phyloP scores from a whole-genome alignment of 2,797 vertebrate genomes.

The Trichosurus vulpecula region DNA sequence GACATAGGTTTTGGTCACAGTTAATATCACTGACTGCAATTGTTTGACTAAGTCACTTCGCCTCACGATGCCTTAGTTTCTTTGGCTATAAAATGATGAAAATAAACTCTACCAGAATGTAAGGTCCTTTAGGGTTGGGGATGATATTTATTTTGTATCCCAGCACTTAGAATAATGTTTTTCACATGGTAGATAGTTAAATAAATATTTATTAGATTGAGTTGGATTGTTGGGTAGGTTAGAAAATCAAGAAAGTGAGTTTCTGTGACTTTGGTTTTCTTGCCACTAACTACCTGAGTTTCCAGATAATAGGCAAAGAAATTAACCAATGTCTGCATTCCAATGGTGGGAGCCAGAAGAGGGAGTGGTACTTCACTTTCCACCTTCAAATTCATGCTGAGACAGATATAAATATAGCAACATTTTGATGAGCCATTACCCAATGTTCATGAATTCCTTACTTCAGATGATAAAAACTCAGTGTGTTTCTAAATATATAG shows the following conservation, averaged over 20 bases:
- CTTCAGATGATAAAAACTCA: background rate
- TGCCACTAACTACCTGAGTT: conserved; percentile 19
- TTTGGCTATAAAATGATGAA: conserved; percentile 37
- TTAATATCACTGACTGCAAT: conserved; percentile 8
- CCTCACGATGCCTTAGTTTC: conserved; percentile 24
- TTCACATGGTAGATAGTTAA: background rate
- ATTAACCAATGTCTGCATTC: background rate
- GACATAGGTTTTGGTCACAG: background rate
- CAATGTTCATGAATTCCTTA: background rate
- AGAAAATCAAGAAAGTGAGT: background rate
- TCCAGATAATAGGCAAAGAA: conserved; percentile 45
- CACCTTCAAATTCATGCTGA: background rate
- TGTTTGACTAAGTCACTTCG: background rate
- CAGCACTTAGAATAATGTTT: background rate
- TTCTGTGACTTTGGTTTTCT: conserved; percentile 50
- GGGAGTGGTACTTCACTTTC: conserved; percentile 9
- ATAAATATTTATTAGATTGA: background rate
- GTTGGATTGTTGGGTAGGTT: background rate
- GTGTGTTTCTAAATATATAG: background rate
- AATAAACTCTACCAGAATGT: background rate
- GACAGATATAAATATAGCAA: conserved; percentile 7
- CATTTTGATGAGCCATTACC: conserved; percentile 14
- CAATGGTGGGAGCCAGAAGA: conserved; percentile 1
- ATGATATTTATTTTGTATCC: background rate
- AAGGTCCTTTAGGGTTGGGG: background rate